A percentile compares a stretch with the other conserved stretches of the same genome.
Conservation (phyloP, 2,797 vertebrate genomes). For the Lepus townsendii region DNA sequence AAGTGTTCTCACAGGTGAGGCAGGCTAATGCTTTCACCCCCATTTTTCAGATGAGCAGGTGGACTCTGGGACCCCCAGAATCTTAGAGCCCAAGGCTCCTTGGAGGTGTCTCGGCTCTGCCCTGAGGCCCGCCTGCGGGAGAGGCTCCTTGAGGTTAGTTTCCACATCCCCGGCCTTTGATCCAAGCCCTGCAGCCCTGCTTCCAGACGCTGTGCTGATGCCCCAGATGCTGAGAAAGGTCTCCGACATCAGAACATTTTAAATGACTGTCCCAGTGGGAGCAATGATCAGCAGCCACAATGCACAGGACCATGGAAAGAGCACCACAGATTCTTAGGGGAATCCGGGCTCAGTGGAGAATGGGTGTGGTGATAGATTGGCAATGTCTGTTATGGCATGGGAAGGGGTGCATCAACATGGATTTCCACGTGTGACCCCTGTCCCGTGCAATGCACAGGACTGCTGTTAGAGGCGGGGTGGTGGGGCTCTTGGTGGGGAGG, state of each 20-base stretch:
- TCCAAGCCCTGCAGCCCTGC: neutral
- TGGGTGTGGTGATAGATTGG: neutral
- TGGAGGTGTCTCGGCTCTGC: neutral
- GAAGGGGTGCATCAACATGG: accelerated
- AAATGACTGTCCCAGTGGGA: neutral
- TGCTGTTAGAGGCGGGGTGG: accelerated
- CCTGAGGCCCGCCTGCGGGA: neutral
- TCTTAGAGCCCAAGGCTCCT: neutral
- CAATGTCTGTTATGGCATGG: neutral
- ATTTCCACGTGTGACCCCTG: neutral
- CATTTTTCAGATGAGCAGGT: neutral
- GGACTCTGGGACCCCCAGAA: neutral
- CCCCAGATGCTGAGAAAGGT: neutral
- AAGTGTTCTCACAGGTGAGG: neutral
- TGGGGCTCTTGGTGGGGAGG: neutral
- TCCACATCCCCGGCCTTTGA: neutral
- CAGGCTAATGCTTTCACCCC: neutral
- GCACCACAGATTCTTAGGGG: too few species aligned
- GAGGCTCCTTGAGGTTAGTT: neutral
- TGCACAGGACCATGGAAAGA: neutral
- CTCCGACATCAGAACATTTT: neutral
- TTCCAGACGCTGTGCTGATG: neutral
- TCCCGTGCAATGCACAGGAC: neutral
- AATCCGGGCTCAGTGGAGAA: neutral
- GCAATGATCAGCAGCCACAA: neutral